phyloP scores from a whole-genome alignment of 2,797 vertebrate species.

The Orestias chungarensis region DNA sequence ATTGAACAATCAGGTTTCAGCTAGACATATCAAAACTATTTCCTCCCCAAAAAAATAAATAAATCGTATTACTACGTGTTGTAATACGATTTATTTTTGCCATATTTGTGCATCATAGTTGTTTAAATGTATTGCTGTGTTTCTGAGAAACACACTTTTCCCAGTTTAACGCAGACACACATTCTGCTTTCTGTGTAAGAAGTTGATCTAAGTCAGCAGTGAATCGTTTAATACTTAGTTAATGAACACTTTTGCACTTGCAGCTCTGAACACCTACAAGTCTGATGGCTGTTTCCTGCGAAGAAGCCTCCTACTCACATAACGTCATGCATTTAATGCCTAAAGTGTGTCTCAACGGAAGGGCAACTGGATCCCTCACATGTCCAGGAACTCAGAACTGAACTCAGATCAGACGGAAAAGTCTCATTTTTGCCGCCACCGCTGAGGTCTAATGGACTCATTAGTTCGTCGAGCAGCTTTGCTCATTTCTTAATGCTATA shows the following conservation, averaged over 20 bases:
- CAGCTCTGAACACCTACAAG: slow-evolving; percentile 54
- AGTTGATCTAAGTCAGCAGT: slow-evolving; percentile 29
- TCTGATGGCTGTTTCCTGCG: slow-evolving; percentile 47
- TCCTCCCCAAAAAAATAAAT: no score
- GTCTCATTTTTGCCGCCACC: neutral
- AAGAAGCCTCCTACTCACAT: slow-evolving; percentile 47
- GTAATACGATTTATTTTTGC: neutral
- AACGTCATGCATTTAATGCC: slow-evolving; percentile 49
- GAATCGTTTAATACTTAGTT: slow-evolving; percentile 50
- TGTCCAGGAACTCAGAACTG: slow-evolving; percentile 3
- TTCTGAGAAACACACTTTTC: neutral
- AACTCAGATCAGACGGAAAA: neutral
- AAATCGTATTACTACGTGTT: no score
- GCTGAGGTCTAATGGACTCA: neutral
- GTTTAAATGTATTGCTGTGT: neutral
- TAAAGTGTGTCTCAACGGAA: slow-evolving; percentile 28
- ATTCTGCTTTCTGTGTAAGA: slow-evolving; percentile 18
- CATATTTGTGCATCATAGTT: neutral
- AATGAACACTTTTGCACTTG: slow-evolving; percentile 35
- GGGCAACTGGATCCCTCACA: slow-evolving; percentile 14
- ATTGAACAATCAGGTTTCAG: neutral
- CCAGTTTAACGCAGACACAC: slow-evolving; percentile 7
- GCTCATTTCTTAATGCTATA: slow-evolving; percentile 12
- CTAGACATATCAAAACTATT: neutral
- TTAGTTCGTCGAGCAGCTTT: neutral